These are phyloP conservation scores for Harpagifer antarcticus DNA, from an alignment of 2,797 vertebrate species.

Conservation along the genomic window DNA sequence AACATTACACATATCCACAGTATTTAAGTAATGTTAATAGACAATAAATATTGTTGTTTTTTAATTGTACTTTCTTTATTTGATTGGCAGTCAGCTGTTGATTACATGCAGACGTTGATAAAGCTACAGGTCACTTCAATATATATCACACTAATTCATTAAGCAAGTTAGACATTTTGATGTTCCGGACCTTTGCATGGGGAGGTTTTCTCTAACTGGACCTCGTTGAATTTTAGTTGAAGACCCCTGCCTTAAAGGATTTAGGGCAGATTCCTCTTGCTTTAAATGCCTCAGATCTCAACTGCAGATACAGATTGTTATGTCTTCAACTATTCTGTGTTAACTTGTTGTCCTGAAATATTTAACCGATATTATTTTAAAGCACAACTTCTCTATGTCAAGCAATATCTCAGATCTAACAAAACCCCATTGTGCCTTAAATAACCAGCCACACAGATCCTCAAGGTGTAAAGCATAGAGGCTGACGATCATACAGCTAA, in stretches of 20 bases:
- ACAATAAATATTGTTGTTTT: too few species aligned
- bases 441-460: background rate
- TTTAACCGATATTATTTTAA: background rate
- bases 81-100: too few species aligned
- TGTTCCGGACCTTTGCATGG: too few species aligned
- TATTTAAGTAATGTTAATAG: too few species aligned
- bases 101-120: too few species aligned
- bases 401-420: background rate
- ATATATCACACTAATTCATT: too few species aligned
- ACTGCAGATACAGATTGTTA: slow-evolving; percentile 7
- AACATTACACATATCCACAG: too few species aligned
- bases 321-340: background rate
- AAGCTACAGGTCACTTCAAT: too few species aligned
- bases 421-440: background rate
- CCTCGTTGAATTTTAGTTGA: too few species aligned
- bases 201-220: too few species aligned
- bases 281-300: background rate
- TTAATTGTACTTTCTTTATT: too few species aligned
- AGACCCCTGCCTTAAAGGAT: background rate
- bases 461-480: background rate
- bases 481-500: background rate
- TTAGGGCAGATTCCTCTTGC: background rate
- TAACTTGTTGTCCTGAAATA: background rate
- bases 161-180: too few species aligned
- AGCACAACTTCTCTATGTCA: background rate